phyloP scores from a whole-genome alignment of 2,888 invertebrate genomes.

The Eupeodes latifasciatus region DNA sequence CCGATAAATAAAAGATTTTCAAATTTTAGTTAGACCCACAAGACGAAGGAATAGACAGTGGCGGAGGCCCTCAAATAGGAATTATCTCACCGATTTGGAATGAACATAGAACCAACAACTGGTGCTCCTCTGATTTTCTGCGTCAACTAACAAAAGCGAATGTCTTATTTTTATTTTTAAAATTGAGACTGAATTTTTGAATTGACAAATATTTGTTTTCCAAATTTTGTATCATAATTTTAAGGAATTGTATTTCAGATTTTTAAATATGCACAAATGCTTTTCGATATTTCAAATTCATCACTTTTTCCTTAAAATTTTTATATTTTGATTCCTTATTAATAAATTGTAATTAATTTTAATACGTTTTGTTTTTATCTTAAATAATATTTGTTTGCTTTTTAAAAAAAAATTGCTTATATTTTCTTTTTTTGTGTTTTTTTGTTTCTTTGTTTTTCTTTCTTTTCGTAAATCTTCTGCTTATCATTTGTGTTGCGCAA shows the following conservation, averaged over 20 bases:
- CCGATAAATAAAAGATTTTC: not conserved
- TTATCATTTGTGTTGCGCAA: slow-evolving; percentile 66
- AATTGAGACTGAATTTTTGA: not conserved
- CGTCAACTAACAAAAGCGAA: no score
- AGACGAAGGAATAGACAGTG: not conserved
- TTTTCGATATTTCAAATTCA: not conserved
- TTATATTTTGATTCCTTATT: not conserved
- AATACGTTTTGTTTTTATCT: slow-evolving; percentile 27
- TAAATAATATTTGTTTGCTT: slow-evolving; percentile 35
- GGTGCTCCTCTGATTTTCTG: not conserved
- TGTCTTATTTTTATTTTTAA: not conserved
- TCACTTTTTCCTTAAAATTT: slow-evolving; percentile 16
- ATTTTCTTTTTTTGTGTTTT: slow-evolving; percentile 56
- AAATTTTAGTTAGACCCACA: not conserved
- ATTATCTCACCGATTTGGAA: not conserved
- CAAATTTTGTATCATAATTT: not conserved
- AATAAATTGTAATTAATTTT: slow-evolving; percentile 14
- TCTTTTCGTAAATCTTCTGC: slow-evolving; percentile 24
- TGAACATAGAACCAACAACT: not conserved
- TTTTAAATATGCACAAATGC: not conserved
- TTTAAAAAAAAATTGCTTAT: slow-evolving; percentile 61
- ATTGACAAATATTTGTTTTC: not conserved
- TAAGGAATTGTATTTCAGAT: not conserved
- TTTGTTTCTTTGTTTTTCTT: slow-evolving; percentile 58
- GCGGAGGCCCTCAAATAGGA: not conserved